Conservation (phyloP, 2,888 invertebrate species). For the Agonopterix arenella region DNA sequence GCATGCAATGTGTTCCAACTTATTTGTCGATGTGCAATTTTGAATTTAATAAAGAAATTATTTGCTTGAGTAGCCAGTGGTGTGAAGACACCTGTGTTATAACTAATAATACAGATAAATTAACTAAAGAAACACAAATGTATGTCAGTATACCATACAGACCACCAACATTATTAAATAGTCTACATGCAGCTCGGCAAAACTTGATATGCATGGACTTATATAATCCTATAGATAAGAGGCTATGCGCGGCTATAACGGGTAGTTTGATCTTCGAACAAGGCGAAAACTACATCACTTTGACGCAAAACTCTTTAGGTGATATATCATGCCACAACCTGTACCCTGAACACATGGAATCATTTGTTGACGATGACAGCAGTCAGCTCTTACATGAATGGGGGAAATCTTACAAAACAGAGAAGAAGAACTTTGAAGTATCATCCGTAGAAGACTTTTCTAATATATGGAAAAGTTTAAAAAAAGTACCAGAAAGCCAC, state of each 20-base stretch:
- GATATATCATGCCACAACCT: conserved; percentile 53
- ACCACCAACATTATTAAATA: conserved; percentile 46
- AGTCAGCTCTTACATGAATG: conserved; percentile 43
- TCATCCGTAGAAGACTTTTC: conserved; percentile 40
- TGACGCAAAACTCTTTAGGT: conserved; percentile 60
- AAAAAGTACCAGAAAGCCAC: conserved; percentile 37
- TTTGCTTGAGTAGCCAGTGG: conserved; percentile 60
- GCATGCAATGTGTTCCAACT: conserved; percentile 68
- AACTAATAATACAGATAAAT: conserved; percentile 40
- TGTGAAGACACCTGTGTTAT: conserved; percentile 59
- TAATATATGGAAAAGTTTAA: conserved; percentile 41
- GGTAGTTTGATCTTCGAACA: conserved; percentile 42
- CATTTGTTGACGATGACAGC: conserved; percentile 47
- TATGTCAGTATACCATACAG: conserved; percentile 51
- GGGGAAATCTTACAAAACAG: conserved; percentile 34
- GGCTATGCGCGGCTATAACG: conserved; percentile 44
- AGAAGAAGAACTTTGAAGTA: conserved; percentile 37
- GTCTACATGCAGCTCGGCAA: conserved; percentile 40
- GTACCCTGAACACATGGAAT: conserved; percentile 43
- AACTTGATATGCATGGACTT: conserved; percentile 45
- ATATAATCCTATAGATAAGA: conserved; percentile 41
- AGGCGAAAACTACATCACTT: conserved; percentile 40
- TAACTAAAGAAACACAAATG: conserved; percentile 24
- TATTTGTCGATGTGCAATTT: conserved; percentile 49
- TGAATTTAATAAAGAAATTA: conserved; percentile 48